Base-by-base conservation (phyloP, 2,113 vertebrate genomes). In the Ariopsis seemanni region DNA sequence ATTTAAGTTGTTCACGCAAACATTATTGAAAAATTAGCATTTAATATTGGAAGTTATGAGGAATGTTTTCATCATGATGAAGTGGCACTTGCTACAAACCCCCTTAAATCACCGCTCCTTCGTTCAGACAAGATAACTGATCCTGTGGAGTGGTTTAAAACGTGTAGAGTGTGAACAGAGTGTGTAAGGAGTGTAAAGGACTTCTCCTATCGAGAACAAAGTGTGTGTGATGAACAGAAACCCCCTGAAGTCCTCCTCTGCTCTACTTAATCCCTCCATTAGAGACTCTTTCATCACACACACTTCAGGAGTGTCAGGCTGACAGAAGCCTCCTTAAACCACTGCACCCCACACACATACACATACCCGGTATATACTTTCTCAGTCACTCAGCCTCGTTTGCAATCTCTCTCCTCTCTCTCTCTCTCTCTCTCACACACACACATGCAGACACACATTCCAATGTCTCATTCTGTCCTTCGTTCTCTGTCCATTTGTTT, bases 241-340 rank as follows among this genome's bases (percentile, higher is more conserved):
- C 90, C 93, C 91, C 92, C 92, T 87, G 91, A 90, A 92, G 92
- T 86, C 85, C 27, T 67, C 78, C 91, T 92, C 90, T 92, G 91
- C 91, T 90, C 89, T 90, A 92, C 92, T 93, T 94, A 94, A 94
- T 93, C 91, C 92, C 92, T 92, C 92, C 91, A 91, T 94, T 94
- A 93, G 75, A 89, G 79, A 77, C 34, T 75, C 84, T 86, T 82
- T 91, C 87, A 91, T 89, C 89, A 81, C 83, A 81, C 74, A 86
- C 75, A 83, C 57, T 50, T 88, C 83, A 67, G 53, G 60, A 77
- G 78, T 87, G 83, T 81, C 58, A 88, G 67, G 53, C 74, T 72
- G 85, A 60, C 82, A 69, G 57, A 57, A 25, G 63, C 67, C 72
- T 65, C 34, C 78, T 82, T 74, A 50, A 82, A 86, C 85, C 71